Base-by-base conservation (phyloP, 2,797 vertebrate genomes). In the Graptemys geographica region DNA sequence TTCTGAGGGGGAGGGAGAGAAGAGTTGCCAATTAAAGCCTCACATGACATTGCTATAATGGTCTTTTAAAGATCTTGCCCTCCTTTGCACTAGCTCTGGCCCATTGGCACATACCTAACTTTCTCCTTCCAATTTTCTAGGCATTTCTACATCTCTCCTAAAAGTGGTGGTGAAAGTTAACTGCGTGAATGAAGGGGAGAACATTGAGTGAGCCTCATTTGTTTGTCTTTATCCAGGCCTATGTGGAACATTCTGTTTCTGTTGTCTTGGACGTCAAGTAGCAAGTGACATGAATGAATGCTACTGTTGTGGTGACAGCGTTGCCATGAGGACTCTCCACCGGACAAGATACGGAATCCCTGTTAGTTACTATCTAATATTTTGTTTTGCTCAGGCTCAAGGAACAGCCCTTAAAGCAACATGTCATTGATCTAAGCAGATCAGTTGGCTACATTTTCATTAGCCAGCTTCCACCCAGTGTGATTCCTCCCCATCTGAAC, bases 321-420 rank as follows among this genome's bases (percentile, higher is more conserved):
- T 98, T 80, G 15, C 98, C 7, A 98, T 99, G 87, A 98, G 99
- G 95, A 98, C 97, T 1, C 98, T 99, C 47, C 99, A 99, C 98
- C 96, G 98, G 96, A 99, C 99, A 94, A 98, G 19, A 96, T 99
- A 99, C 78, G 98, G 98, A 96, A 99, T 99, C 93, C 94, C 88
- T 1, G 99, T 99, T 76, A 97, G 98, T 97, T 49, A 47, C n/a
- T 37, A 21, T 11, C 2, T 25, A 69, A 69, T 69, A 72, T 72
- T 72, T 72, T 72, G 65, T 12, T 41, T 23, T 41, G 65, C 19
- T 41, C n/a, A 23, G 23, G 65, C 19, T 72, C 19, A 19, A 37
- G 23, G n/a, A 41, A 37, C 65, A 41, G n/a, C n/a, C n/a, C 65
- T 41, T 72, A 72, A 72, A 72, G n/a, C 65, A 72, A 72, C 65